These are phyloP conservation scores for Scolopax bukidnonensis DNA, from an alignment of 2,797 vertebrate species.

Conservation along the genomic window DNA sequence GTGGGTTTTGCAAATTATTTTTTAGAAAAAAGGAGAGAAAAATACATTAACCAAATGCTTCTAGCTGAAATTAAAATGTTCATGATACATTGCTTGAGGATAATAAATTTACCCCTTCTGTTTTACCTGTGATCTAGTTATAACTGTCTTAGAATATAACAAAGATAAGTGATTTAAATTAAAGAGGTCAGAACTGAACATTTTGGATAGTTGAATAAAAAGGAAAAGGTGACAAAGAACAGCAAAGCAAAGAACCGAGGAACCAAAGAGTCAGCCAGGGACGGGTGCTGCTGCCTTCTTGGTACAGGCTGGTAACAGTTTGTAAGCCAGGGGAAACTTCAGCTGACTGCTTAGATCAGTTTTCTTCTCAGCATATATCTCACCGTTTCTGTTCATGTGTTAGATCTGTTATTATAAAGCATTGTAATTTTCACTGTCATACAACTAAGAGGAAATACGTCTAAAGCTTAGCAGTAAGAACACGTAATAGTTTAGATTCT, in stretches of 20 bases:
- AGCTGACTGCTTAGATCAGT: background rate
- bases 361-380: background rate
- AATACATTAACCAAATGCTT: constrained; percentile 40
- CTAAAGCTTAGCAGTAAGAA: constrained; percentile 70
- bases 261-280: background rate
- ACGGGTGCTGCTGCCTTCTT: background rate
- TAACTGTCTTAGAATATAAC: constrained; percentile 28
- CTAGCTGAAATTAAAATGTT: constrained; percentile 57
- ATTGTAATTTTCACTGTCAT: constrained; percentile 61
- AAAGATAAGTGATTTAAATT: constrained; percentile 41
- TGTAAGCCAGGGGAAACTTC: background rate
- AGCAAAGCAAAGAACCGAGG: background rate
- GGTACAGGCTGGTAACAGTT: background rate
- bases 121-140: constrained; percentile 46
- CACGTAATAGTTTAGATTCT: constrained; percentile 65
- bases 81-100: background rate
- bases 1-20: background rate
- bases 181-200: constrained; percentile 7
- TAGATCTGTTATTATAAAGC: constrained; percentile 41
- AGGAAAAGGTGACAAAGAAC: background rate
- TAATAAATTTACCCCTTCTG: constrained; percentile 57
- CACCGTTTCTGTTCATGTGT: background rate
- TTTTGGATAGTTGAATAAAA: background rate
- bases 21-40: background rate
- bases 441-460: constrained; percentile 71